Base-by-base conservation (phyloP, 2,113 vertebrate species). In the Lycaon pictus region DNA sequence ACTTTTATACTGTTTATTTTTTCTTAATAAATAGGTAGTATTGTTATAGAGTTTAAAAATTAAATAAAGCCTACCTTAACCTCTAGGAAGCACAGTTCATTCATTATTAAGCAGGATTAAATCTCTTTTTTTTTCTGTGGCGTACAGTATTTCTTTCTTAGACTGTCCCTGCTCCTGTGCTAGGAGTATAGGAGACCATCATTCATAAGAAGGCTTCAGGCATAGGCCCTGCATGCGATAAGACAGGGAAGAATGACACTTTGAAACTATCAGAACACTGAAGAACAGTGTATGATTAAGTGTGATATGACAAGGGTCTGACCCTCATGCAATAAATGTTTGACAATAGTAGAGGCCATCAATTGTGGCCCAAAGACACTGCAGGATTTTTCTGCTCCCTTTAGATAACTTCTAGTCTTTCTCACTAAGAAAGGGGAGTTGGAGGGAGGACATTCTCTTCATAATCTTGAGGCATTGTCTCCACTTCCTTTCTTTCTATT, bases 21-120 rank as follows among this genome's bases (percentile, higher is more conserved):
- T 27, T 16, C 12, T 74, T 56, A 94, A n/a, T 63, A 90, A 63
- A 5, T 69, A 62, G 48, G 16, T 76, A 43, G n/a, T 56, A 89
- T 58, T 76, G 79, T 81, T 77, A 82, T 60, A 80, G 77, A 84
- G 37, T 91, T 63, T 65, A 80, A 93, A 74, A 37, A 85, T 48
- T 83, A 88, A 89, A 37, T 74, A 77, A 79, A 92, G 23, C 11
- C 37, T 76, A 79, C 23, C 16, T 88, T 91, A 80, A 62, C 17
- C 15, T 74, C 4, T 72, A 76, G 19, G 67, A 82, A 83, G 32
- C 79, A 94, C 35, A 63, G 32, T 83, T 84, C 62, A 72, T 79
- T 79, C 32, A n/a, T 63, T 79, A 93, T 71, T 79, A 88, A 86
- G n/a, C 48, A 88, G 58, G 48, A 29, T n/a, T n/a, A 89, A 93